Evolutionary conservation across 2,888 invertebrate genomes (phyloP), one percentile per base, ranked within the genome.

Genomic region (Mongoloraphidia duomilia): DNA sequence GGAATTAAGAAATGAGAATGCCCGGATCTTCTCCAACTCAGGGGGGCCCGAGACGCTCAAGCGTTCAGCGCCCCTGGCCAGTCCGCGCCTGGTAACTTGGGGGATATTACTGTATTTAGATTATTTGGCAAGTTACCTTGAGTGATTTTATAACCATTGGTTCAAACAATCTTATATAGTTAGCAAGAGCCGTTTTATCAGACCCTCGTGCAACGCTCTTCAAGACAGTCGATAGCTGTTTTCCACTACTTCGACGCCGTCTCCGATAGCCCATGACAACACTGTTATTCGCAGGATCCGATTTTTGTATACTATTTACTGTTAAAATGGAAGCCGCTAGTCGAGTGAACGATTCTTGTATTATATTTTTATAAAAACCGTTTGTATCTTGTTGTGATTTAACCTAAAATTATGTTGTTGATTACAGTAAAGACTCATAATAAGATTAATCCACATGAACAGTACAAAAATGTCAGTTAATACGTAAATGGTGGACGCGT

Each of bases 71-170:
- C n/a, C n/a, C n/a, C n/a, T n/a, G n/a, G n/a, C n/a, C n/a, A n/a
- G n/a, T n/a, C n/a, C n/a, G n/a, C n/a, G n/a, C n/a, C n/a, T n/a
- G n/a, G n/a, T n/a, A n/a, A n/a, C n/a, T n/a, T n/a, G n/a, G 4
- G 17, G 2, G 17, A 26, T 26, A 26, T 26, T 6, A 26, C 26
- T 3, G 26, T 6, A 6, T 26, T 26, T 26, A 26, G 26, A 26
- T 17, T 2, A 17, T 26, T 26, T 26, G 6, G 6, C 6, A 35
- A 55, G 56, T 64, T 63, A 86, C 85, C 76, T 85, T 90, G 59
- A 94, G 72, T 53, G 93, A 84, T 66, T 90, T 88, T 61, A 96
- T 93, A 50, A 96, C 95, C 66, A 95, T 82, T 0, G 93, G 91
- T 65, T 96, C 95, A 69, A 96, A 95, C 59, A 95, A 73, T 57